These are phyloP conservation scores for Alcedo atthis DNA, from an alignment of 2,797 vertebrate species.

Conservation along the genomic window DNA sequence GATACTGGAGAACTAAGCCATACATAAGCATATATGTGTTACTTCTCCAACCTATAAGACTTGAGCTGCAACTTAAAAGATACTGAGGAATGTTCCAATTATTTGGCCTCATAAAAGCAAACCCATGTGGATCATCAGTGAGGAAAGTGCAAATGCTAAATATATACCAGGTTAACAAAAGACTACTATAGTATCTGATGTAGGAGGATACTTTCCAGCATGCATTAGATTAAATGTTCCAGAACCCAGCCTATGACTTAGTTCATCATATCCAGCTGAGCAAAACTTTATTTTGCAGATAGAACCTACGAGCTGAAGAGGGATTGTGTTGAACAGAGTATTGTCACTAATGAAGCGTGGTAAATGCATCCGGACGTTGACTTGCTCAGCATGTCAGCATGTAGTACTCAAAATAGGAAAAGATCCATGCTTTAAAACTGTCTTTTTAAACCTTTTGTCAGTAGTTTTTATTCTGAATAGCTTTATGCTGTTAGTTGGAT, in stretches of 20 bases:
- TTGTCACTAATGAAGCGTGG: neutral
- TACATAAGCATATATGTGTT: neutral
- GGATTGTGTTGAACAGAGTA: neutral
- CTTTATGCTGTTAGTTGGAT: neutral
- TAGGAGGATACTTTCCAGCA: neutral
- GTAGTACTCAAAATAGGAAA: neutral
- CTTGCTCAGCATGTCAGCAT: neutral
- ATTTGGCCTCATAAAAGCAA: neutral
- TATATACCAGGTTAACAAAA: neutral
- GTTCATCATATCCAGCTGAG: neutral
- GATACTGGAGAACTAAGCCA: neutral
- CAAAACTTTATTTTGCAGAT: neutral
- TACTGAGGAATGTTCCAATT: neutral
- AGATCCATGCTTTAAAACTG: neutral
- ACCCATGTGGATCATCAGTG: neutral
- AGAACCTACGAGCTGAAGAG: neutral
- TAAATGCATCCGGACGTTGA: neutral
- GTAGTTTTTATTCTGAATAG: neutral
- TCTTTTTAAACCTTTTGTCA: neutral
- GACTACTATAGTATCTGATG: rapidly evolving
- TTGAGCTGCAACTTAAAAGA: neutral
- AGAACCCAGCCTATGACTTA: neutral
- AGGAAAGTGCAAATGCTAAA: neutral
- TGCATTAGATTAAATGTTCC: neutral
- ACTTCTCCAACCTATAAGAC: neutral